Conservation (phyloP, 2,888 invertebrate species). For the Rotaria macrura region DNA sequence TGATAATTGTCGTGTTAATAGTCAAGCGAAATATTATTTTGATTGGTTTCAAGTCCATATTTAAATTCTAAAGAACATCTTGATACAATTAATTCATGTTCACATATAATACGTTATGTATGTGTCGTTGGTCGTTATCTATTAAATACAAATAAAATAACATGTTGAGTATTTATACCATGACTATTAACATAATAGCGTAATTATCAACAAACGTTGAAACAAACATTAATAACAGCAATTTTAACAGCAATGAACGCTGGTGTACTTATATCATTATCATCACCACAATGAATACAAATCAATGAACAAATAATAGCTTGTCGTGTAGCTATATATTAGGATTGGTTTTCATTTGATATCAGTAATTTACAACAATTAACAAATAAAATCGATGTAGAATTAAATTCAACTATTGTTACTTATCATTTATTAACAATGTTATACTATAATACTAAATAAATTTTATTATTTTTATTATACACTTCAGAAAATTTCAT, state of each 20-base stretch:
- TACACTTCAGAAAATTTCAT: not conserved
- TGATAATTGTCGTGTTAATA: not conserved
- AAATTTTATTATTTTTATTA: not conserved
- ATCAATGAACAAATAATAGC: not conserved
- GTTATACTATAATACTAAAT: not conserved
- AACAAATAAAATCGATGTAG: not conserved
- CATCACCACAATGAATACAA: not conserved
- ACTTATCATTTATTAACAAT: not conserved
- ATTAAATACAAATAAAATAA: not conserved
- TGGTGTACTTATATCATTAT: not conserved
- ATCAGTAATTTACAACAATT: not conserved
- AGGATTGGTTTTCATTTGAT: not conserved
- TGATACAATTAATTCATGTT: not conserved
- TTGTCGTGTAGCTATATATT: constrained; percentile 7
- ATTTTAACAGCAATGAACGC: not conserved
- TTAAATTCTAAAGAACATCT: constrained; percentile 10
- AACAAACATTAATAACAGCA: not conserved
- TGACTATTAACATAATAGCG: not conserved
- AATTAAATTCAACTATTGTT: not conserved
- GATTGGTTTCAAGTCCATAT: constrained; percentile 9
- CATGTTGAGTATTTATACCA: not conserved
- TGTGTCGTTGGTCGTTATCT: not conserved
- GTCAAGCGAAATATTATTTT: constrained; percentile 12
- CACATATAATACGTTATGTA: constrained; percentile 9
- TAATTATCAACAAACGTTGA: not conserved